A percentile compares a stretch with the other conserved stretches of the same genome.
These are phyloP conservation scores for Cebidichthys violaceus DNA, from an alignment of 2,113 vertebrate species.

Conservation along the genomic window DNA sequence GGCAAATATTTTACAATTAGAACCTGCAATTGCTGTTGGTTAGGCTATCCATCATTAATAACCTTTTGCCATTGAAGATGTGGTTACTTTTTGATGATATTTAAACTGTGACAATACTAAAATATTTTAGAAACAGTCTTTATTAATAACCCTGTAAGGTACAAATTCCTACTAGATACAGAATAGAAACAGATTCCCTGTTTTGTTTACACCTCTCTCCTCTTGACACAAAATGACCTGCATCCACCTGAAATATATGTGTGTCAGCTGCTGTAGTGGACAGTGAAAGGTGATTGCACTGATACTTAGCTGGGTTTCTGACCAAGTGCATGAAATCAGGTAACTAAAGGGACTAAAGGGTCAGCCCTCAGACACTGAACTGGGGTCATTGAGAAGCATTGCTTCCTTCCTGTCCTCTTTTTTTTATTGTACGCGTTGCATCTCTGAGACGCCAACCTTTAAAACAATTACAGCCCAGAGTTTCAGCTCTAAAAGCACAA, in stretches of 20 bases:
- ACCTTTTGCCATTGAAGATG: constrained; percentile 8
- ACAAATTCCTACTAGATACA: not conserved
- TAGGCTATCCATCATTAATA: constrained; percentile 46
- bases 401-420: constrained; percentile 70
- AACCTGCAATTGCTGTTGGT: constrained; percentile 69
- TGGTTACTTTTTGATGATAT: not conserved
- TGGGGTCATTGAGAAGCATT: constrained; percentile 62
- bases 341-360: constrained; percentile 70
- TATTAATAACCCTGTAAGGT: not conserved
- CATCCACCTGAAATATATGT: not conserved
- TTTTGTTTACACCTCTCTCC: not conserved
- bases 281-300: constrained; percentile 59
- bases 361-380: constrained; percentile 53
- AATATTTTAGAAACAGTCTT: not conserved
- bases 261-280: constrained; percentile 4
- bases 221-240: not conserved
- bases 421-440: constrained; percentile 60
- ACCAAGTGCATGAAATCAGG: constrained; percentile 61
- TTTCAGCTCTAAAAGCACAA: constrained; percentile 50
- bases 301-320: constrained; percentile 61
- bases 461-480: constrained; percentile 70
- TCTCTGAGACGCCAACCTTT: constrained; percentile 71
- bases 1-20: constrained; percentile 80
- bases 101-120: not conserved
- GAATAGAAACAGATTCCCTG: not conserved